Conservation (phyloP, 2,888 invertebrate genomes). For the Drosophila pegasa region DNA sequence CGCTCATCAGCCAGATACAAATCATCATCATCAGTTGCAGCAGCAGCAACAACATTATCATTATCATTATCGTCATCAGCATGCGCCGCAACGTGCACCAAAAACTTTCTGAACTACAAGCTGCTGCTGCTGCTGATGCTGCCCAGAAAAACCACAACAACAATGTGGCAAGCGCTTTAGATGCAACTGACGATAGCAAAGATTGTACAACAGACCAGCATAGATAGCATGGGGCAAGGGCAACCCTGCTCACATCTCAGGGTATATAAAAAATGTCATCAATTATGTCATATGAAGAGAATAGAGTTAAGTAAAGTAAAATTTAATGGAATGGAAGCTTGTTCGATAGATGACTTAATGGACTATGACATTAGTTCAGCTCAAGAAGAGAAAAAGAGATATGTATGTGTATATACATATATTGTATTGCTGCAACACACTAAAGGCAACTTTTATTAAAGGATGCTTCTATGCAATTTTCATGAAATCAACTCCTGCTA, state of each 20-base stretch:
- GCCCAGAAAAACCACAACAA: conserved; percentile 57
- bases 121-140: conserved; percentile 40
- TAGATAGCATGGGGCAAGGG: conserved; percentile 14
- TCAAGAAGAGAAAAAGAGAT: not conserved
- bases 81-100: conserved; percentile 52
- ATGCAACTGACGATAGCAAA: conserved; percentile 54
- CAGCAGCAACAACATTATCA: conserved; percentile 19
- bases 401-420: not conserved
- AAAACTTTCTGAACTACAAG: conserved; percentile 50
- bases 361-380: not conserved
- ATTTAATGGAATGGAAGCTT: not conserved
- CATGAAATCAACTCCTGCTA: not conserved
- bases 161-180: conserved; percentile 63
- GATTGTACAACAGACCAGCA: conserved; percentile 33
- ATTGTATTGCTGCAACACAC: not conserved
- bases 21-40: conserved; percentile 19
- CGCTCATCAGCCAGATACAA: conserved; percentile 8
- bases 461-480: not conserved
- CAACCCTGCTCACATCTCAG: not conserved
- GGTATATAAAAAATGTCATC: conserved; percentile 16
- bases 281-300: not conserved
- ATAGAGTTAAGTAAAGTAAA: not conserved
- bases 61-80: conserved; percentile 30
- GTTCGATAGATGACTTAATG: conserved; percentile 2
- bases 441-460: not conserved